Evolutionary conservation across 2,888 invertebrate genomes (phyloP).

Genomic region (Notodonta ziczac): DNA sequence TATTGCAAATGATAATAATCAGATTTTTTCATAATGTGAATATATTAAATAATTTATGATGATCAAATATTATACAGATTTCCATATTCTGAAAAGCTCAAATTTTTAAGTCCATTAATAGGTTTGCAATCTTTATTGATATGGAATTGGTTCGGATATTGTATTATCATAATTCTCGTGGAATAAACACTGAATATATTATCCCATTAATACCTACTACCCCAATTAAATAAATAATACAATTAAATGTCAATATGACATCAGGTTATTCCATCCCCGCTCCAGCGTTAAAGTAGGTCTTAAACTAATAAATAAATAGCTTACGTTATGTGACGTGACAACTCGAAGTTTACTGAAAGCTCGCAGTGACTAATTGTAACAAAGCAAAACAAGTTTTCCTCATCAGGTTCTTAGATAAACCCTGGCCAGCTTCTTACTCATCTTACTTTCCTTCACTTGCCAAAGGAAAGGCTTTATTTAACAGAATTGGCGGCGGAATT

Average conservation of each 20-base stretch:
- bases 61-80: neutral
- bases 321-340: neutral
- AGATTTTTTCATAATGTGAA: neutral
- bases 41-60: neutral
- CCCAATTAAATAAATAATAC: too few relatives aligned
- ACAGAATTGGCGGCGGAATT: conserved; percentile 60
- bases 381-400: conserved; percentile 33
- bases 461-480: conserved; percentile 58
- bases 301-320: neutral
- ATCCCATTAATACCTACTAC: too few relatives aligned
- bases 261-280: too few relatives aligned
- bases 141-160: too few relatives aligned
- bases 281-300: too few relatives aligned
- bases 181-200: too few relatives aligned
- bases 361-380: conserved; percentile 29
- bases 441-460: conserved; percentile 6
- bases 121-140: conserved; percentile 11
- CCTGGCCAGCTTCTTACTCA: conserved; percentile 7
- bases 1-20: neutral
- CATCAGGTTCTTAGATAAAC: conserved; percentile 41
- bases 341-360: conserved; percentile 10
- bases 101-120: neutral
- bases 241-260: too few relatives aligned
- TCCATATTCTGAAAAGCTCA: too few relatives aligned
- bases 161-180: too few relatives aligned